Conservation (phyloP, 2,113 vertebrate genomes). For the Tonatia bakeri region DNA sequence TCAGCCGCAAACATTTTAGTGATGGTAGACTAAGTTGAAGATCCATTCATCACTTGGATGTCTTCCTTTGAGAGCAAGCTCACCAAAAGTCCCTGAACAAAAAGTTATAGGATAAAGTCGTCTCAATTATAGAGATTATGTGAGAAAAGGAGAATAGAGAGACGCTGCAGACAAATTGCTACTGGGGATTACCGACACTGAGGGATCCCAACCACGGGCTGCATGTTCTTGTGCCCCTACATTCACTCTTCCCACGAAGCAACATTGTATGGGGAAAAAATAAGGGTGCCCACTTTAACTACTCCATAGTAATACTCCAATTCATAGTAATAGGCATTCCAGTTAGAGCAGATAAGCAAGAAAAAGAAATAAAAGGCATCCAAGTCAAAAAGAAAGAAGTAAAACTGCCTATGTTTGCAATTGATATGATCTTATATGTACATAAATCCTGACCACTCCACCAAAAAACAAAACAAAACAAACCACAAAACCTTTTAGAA, state of each 20-base stretch:
- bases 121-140: background rate
- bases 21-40: background rate
- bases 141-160: background rate
- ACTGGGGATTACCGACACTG: fast-evolving
- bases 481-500: background rate
- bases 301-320: too few species aligned
- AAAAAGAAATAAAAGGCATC: background rate
- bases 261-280: background rate
- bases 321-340: background rate
- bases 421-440: background rate
- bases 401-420: background rate
- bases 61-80: background rate
- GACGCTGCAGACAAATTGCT: background rate
- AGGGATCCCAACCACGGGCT: background rate
- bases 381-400: background rate
- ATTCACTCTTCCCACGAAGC: background rate
- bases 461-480: background rate
- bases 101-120: background rate
- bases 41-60: background rate
- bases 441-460: background rate
- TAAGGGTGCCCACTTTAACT: background rate
- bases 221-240: background rate
- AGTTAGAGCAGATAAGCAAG: background rate
- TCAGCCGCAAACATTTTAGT: background rate
- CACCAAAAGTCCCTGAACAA: background rate